Percentiles rank a stretch among this genome's conserved stretches.
Conservation (phyloP, 2,113 vertebrate species). For the Glaucidium brasilianum region DNA sequence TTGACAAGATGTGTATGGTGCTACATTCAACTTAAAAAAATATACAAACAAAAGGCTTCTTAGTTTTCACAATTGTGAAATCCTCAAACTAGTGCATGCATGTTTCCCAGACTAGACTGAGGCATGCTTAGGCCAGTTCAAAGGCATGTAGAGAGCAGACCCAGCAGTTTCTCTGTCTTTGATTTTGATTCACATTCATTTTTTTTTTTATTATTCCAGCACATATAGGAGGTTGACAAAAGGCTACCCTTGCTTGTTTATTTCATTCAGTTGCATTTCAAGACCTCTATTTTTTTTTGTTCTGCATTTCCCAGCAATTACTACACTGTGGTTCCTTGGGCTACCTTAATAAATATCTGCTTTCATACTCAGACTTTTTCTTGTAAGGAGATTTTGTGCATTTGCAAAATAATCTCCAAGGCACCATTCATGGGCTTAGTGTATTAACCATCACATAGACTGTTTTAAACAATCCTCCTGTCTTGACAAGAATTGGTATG, state of each 20-base stretch:
- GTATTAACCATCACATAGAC: not conserved
- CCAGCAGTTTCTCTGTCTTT: slow-evolving; percentile 33
- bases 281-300: not conserved
- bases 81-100: slow-evolving; percentile 30
- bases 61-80: slow-evolving; percentile 44
- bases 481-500: slow-evolving; percentile 11
- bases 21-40: not conserved
- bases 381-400: not conserved
- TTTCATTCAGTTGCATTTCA: not conserved
- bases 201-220: not conserved
- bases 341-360: not conserved
- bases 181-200: slow-evolving; percentile 23
- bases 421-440: not conserved
- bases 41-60: not conserved
- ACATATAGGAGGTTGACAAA: not conserved
- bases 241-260: not conserved
- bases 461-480: slow-evolving; percentile 4
- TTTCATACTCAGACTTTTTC: not conserved
- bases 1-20: not conserved
- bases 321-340: not conserved
- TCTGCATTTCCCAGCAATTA: not conserved
- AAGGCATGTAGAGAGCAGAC: slow-evolving; percentile 25
- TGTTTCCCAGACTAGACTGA: not conserved
- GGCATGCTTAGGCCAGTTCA: slow-evolving; percentile 56
- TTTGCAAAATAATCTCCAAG: slow-evolving; percentile 29